Percentiles rank a stretch among this genome's conserved stretches.
Conservation (phyloP, 2,797 vertebrate species). For the Cygnus olor region DNA sequence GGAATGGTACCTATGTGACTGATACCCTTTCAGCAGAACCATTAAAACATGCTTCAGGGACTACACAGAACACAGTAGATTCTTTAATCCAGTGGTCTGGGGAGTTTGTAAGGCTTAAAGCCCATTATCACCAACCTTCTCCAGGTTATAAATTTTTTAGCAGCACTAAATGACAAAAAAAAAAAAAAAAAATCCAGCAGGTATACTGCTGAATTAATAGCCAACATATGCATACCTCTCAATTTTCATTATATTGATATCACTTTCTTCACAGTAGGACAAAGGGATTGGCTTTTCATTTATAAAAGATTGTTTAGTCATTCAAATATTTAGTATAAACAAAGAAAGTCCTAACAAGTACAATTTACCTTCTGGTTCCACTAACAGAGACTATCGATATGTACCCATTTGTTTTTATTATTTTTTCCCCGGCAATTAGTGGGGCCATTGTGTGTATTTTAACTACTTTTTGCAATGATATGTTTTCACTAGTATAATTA, state of each 20-base stretch:
- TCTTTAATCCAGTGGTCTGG: constrained; percentile 47
- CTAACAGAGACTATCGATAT: neutral
- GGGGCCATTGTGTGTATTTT: neutral
- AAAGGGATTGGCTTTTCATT: constrained; percentile 6
- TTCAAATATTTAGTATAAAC: neutral
- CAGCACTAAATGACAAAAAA: constrained; percentile 48
- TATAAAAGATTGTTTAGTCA: neutral
- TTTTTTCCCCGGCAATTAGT: neutral
- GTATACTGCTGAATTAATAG: constrained; percentile 32
- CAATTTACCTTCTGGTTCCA: neutral
- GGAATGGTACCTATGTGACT: neutral
- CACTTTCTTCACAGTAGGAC: neutral
- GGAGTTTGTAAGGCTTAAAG: constrained; percentile 46
- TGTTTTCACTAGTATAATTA: neutral
- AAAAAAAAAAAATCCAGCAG: constrained; percentile 45
- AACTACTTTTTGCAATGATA: neutral
- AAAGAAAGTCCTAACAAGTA: neutral
- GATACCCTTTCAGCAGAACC: constrained; percentile 40
- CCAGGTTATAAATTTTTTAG: constrained; percentile 58
- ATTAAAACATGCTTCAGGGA: constrained; percentile 60
- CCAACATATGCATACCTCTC: neutral
- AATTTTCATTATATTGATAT: constrained; percentile 17
- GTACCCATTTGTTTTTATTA: neutral
- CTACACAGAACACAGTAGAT: constrained; percentile 14
- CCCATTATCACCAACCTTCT: constrained; percentile 35